Conservation (phyloP, 1,140 invertebrate genomes). For the Hypsibius dujardini region DNA sequence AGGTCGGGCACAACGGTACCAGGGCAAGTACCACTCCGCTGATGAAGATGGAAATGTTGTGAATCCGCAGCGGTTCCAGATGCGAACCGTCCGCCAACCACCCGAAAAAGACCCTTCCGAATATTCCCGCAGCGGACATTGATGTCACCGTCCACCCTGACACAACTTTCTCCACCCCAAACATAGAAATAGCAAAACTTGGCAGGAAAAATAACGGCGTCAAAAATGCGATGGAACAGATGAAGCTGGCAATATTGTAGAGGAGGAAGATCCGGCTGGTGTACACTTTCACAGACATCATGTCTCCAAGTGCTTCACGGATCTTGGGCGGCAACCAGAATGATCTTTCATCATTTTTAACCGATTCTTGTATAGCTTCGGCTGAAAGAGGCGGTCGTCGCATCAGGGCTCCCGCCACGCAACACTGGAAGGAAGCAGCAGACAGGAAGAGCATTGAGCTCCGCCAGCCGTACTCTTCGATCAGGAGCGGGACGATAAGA, state of each 20-base stretch:
- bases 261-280: background rate
- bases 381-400: background rate
- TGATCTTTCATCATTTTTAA: too few relatives aligned
- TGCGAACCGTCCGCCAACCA: background rate
- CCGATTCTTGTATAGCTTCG: too few relatives aligned
- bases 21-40: background rate
- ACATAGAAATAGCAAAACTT: background rate
- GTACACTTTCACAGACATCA: background rate
- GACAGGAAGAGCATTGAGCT: slow-evolving; percentile 74
- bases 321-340: background rate
- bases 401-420: background rate
- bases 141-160: background rate
- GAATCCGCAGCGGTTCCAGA: background rate
- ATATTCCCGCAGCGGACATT: background rate
- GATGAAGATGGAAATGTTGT: background rate
- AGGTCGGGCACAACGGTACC: background rate
- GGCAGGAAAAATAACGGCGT: slow-evolving; percentile 1
- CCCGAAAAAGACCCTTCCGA: background rate
- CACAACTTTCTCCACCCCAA: background rate
- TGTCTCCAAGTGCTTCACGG: background rate
- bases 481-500: slow-evolving; percentile 54
- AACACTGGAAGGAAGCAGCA: slow-evolving; percentile 52
- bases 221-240: background rate
- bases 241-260: slow-evolving; percentile 6
- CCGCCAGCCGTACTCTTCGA: slow-evolving; percentile 68